phyloP scores from a whole-genome alignment of 2,797 vertebrate genomes.

The Tadarida brasiliensis region DNA sequence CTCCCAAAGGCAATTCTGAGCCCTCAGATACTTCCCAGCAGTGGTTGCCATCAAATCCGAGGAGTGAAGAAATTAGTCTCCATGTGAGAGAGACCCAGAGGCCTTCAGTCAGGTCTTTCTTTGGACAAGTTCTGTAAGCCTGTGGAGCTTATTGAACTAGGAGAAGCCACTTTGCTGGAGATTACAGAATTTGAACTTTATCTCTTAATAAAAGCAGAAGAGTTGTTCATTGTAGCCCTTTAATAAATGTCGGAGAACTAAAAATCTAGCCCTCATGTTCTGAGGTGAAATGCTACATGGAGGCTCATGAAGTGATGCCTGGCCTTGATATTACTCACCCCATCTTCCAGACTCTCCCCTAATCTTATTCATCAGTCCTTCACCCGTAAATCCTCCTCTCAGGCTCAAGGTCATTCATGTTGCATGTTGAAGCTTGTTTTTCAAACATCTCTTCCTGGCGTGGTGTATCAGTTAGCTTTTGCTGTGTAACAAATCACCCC shows the following conservation, averaged over 20 bases:
- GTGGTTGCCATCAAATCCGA: neutral
- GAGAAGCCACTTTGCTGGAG: constrained; percentile 23
- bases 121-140: neutral
- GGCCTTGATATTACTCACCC: neutral
- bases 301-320: neutral
- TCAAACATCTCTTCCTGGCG: constrained; percentile 8
- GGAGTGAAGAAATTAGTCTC: neutral
- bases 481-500: neutral
- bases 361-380: neutral
- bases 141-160: neutral
- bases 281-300: neutral
- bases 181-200: neutral
- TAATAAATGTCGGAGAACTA: neutral
- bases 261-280: neutral
- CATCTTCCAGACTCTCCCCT: neutral
- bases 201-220: neutral
- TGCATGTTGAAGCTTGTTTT: neutral
- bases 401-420: neutral
- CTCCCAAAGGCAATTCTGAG: constrained; percentile 60
- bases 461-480: neutral
- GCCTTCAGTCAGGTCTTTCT: neutral
- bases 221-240: neutral
- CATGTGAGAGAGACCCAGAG: neutral
- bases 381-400: neutral
- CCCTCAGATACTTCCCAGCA: neutral